Evolutionary conservation across 2,113 vertebrate species (phyloP), one percentile per base, ranked within the genome.

Genomic region (Xyrauchen texanus): DNA sequence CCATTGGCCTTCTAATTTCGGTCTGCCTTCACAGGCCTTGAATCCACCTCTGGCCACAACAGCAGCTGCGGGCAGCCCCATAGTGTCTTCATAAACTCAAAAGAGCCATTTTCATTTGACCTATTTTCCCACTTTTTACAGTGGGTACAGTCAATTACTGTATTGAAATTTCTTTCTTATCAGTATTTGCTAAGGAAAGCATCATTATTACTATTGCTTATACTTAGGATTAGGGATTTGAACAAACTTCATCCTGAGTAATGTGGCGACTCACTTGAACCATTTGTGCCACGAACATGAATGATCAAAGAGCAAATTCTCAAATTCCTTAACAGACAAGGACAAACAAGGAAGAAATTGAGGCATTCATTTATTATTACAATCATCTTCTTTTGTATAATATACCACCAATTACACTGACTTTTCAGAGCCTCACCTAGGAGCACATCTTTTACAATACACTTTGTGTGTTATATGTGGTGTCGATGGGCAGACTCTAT

Each of bases 11-110:
- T 52, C 74, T 65, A 21, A 21, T 58, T 69, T 67, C 47, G 76
- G 72, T 64, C 76, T 83, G n/a, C 70, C 69, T 76, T 74, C 53
- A 46, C 44, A 44, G 44, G 55, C 34, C 71, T 61, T 47, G 44
- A n/a, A 46, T 13, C 60, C 21, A 7, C 67, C 53, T 53, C 10
- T 70, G 34, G 34, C 46, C 68, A 52, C 68, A 60, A 55, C 62
- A 46, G 44, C 42, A 53, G 51, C 64, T 45, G 0, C 2, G 12
- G 10, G 42, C 53, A 5, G 6, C 34, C 60, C 49, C 16, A 79
- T 53, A 65, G 8, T 64, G 11, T 4, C 21, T 4, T 6, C 15
- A 0, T 65, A 7, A 60, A 49, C 57, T 21, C 10, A 55, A 42
- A 53, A 47, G 55, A 16, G 2, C 4, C 16, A 44, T 76, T 44